Evolutionary conservation across 2,113 vertebrate genomes (phyloP), one percentile per base, ranked within the genome.

Genomic region (Epinephelus lanceolatus): DNA sequence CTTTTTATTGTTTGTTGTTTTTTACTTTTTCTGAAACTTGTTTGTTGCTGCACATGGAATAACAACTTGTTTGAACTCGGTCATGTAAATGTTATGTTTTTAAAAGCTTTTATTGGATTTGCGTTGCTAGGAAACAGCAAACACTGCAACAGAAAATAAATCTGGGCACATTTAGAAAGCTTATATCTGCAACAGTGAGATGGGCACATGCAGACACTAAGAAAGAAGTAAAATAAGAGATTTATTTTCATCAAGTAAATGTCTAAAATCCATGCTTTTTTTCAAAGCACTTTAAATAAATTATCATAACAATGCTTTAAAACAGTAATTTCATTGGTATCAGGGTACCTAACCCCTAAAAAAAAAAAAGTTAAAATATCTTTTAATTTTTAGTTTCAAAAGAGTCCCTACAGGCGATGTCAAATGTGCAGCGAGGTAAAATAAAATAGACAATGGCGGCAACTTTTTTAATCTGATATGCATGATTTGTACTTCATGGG

Each of bases 71-170:
- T 76, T 52, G 47, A 79, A 40, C 62, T 42, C 49, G 21, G 53
- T 66, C 47, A 61, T 75, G 17, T 12, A 71, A 76, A 71, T 69
- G 63, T 65, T 37, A 53, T 59, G 6, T 68, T 72, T 72, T 53
- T 52, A 59, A 68, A 67, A 67, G 21, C 23, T 53, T 80, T 63
- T 62, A 69, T 59, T 63, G 17, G n/a, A 40, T 30, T 61, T 61
- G 27, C 3, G 23, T 80, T 84, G 81, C 76, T 52, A 76, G 40
- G 76, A 76, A 87, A 87, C 67, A 57, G 57, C 3, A 57, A 63
- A 61, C 0, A 51, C 30, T 18, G 1, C 17, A 30, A 56, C 49
- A 33, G 37, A 62, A 40, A 68, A 72, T 40, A 23, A 2, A 77
- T 57, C 21, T 37, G 11, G 25, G 51, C 8, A 40, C n/a, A 85